A percentile compares a stretch with the other conserved stretches of the same genome.
These are phyloP conservation scores for Otolemur garnettii DNA, from an alignment of 2,113 vertebrate species.

Conservation along the genomic window DNA sequence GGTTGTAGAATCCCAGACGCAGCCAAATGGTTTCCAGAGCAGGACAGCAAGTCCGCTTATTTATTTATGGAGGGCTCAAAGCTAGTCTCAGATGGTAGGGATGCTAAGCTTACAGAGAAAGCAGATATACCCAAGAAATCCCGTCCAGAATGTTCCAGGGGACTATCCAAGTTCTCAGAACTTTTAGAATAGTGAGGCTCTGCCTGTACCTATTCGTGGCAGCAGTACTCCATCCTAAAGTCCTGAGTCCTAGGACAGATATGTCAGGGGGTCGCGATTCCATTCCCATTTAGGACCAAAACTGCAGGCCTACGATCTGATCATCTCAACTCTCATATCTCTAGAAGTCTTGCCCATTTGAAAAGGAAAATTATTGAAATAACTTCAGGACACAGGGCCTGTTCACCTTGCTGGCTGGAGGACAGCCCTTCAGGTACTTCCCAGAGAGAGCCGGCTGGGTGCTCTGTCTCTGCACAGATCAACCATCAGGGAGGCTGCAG, in stretches of 20 bases:
- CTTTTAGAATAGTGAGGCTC: background rate
- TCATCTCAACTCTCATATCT: background rate
- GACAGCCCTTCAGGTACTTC: background rate
- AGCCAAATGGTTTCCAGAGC: slow-evolving; percentile 30
- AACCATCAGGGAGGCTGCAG: background rate
- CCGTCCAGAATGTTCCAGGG: slow-evolving; percentile 1
- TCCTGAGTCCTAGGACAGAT: background rate
- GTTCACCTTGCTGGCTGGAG: background rate
- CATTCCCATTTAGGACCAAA: background rate
- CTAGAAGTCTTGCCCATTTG: background rate
- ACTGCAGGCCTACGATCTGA: background rate
- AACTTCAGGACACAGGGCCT: background rate
- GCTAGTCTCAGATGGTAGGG: background rate
- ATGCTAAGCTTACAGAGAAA: slow-evolving; percentile 29
- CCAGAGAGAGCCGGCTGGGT: background rate
- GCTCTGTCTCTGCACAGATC: background rate
- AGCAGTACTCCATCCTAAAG: background rate
- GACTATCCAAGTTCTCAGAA: background rate
- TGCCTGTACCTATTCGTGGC: background rate
- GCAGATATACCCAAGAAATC: background rate
- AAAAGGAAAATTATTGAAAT: background rate
- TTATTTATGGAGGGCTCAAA: slow-evolving; percentile 40
- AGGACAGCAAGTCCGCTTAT: background rate
- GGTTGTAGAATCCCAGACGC: slow-evolving; percentile 48
- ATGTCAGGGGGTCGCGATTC: background rate